Base-by-base conservation (phyloP, 2,888 invertebrate genomes). In the Diplazon laetatorius region DNA sequence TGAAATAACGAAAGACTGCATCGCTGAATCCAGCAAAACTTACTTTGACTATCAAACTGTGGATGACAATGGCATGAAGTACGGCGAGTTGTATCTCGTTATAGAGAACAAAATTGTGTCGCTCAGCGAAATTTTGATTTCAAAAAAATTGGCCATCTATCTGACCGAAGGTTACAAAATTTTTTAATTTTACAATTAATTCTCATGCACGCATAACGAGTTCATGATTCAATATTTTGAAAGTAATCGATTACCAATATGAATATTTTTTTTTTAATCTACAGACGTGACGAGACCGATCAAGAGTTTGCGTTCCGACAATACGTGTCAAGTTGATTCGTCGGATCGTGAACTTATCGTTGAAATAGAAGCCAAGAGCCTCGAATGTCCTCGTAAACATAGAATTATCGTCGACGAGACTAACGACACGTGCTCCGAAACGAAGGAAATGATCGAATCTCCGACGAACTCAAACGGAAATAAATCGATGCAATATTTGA, bases 11-110 rank as follows among this genome's bases (percentile, higher is more conserved):
- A 88, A 78, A 71, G 80, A 87, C 22, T 76, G 86, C 16, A 66
- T 90, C 52, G 30, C 59, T 6, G 78, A 76, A 3, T 84, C 90
- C 0, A 73, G 60, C 3, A 77, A 73, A 62, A 74, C 84, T 18
- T 88, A 85, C 75, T 90, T 89, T 63, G 82, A 89, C 60, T 78
- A 80, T 39, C 37, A 84, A 48, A 83, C 78, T 2, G 59, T 59
- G 44, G 84, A 87, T 55, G 74, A 80, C 2, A 37, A 77, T 66
- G 85, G 75, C 6, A 84, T 76, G 73, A 78, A 71, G 2, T 89
- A 82, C 76, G 90, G 90, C 20, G 90, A 90, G 70, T 48, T 90
- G 0, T 89, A 87, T 79, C 75, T 89, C 1, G 68, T 83, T 12
- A 81, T 90, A 6, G 85, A 88, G 22, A 69, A 85, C 5, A 74